Conservation (phyloP, 1,140 invertebrate genomes). For the Gyrodactylus salaris region DNA sequence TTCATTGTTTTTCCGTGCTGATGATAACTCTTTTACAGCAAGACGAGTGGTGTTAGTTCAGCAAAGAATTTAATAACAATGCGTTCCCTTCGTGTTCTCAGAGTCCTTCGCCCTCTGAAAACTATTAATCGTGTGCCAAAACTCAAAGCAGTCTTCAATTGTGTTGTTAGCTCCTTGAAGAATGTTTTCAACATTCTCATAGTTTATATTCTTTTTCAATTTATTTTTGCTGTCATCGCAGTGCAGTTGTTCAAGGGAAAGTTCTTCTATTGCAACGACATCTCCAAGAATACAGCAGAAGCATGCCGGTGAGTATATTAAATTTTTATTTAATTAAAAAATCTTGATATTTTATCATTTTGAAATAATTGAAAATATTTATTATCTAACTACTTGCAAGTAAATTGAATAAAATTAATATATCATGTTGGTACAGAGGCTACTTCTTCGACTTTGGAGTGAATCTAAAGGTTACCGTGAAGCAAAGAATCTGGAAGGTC, state of each 20-base stretch:
- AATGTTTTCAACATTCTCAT: constrained; percentile 99
- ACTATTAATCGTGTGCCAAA: constrained; percentile 98
- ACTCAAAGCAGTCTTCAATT: constrained; percentile 86
- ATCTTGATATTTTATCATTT: no score
- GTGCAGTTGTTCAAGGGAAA: constrained; percentile 99
- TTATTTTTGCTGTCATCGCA: constrained; percentile 99
- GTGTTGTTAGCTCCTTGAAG: constrained; percentile 98
- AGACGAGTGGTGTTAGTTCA: constrained; percentile 10
- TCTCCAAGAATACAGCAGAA: constrained; percentile 58
- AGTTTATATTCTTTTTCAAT: constrained; percentile 99
- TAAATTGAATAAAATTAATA: background rate
- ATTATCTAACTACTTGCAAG: constrained; percentile 29
- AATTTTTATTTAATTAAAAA: background rate
- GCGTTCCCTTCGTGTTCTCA: constrained; percentile 80
- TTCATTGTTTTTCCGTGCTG: no score
- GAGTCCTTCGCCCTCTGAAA: constrained; percentile 89
- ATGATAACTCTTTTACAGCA: background rate
- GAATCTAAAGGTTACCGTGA: constrained; percentile 40
- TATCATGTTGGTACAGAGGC: constrained; percentile 30
- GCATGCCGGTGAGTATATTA: constrained; percentile 46
- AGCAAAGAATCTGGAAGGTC: constrained; percentile 45
- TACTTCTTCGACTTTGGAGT: constrained; percentile 58
- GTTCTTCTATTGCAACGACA: constrained; percentile 95
- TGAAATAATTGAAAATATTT: no score
- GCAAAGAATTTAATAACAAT: constrained; percentile 77